These are phyloP conservation scores for Plebejus melissa DNA, from an alignment of 2,888 invertebrate species.

Conservation along the genomic window DNA sequence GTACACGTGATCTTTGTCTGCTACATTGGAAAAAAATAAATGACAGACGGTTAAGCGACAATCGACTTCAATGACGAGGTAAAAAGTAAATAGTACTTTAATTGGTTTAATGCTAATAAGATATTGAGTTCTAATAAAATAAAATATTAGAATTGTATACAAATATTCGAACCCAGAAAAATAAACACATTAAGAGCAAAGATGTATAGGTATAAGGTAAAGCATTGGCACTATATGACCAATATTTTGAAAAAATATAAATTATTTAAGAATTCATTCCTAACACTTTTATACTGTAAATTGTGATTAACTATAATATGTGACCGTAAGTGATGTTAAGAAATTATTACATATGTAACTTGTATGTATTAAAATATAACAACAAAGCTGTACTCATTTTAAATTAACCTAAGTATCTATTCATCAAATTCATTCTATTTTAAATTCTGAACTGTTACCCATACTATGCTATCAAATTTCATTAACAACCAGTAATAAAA, in stretches of 20 bases:
- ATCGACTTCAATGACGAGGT: too few relatives aligned
- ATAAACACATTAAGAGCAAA: too few relatives aligned
- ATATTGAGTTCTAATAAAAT: too few relatives aligned
- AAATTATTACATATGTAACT: not conserved
- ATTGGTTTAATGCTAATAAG: too few relatives aligned
- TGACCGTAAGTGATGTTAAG: not conserved
- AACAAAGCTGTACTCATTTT: not conserved
- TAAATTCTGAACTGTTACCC: not conserved
- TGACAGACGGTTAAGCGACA: too few relatives aligned
- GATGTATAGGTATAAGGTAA: too few relatives aligned
- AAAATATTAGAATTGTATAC: too few relatives aligned
- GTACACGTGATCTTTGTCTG: too few relatives aligned
- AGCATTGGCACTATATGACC: not conserved
- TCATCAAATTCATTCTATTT: not conserved
- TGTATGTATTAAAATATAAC: not conserved
- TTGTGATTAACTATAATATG: not conserved
- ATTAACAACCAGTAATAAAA: not conserved
- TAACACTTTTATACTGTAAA: not conserved
- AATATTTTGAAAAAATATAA: not conserved
- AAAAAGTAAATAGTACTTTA: too few relatives aligned
- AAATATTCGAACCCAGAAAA: too few relatives aligned
- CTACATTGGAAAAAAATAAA: too few relatives aligned
- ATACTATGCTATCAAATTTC: not conserved
- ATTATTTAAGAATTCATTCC: not conserved
- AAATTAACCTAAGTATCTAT: not conserved